A percentile compares a stretch with the other conserved stretches of the same genome.
These are phyloP conservation scores for Ictidomys tridecemlineatus DNA, from an alignment of 2,113 vertebrate species.

Conservation along the genomic window DNA sequence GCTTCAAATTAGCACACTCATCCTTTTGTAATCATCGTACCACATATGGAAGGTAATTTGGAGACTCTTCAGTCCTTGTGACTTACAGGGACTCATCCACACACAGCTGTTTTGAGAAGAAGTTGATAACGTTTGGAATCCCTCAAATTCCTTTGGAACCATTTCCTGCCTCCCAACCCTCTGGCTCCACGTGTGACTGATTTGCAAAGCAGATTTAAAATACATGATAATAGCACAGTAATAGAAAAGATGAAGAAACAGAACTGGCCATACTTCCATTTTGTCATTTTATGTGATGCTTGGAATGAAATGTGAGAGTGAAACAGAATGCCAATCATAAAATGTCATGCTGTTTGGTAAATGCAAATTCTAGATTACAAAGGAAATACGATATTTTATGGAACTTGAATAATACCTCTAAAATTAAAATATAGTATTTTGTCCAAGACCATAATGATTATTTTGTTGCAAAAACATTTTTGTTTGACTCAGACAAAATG, in stretches of 20 bases:
- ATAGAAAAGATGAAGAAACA: not conserved
- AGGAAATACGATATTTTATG: not conserved
- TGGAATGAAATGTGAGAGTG: not conserved
- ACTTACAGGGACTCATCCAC: not conserved
- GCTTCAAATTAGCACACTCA: not conserved
- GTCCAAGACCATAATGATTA: not conserved
- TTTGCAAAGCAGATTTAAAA: not conserved
- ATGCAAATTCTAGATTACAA: not conserved
- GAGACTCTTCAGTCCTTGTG: not conserved
- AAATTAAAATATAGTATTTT: not conserved
- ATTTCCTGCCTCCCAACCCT: not conserved
- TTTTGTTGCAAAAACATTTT: not conserved
- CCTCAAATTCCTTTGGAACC: not conserved
- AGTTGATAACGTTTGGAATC: not conserved
- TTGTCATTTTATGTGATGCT: not conserved
- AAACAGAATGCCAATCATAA: not conserved
- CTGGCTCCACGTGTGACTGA: not conserved
- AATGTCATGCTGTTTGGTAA: not conserved
- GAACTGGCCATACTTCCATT: not conserved
- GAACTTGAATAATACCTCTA: not conserved
- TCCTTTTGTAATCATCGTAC: not conserved
- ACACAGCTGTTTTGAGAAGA: not conserved
- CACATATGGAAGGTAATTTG: not conserved
- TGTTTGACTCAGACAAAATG: conserved; percentile 5
- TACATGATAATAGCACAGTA: not conserved